Percentiles rank a stretch among this genome's conserved stretches.
Conservation (phyloP, 2,797 vertebrate species). For the Pseudopleuronectes americanus region DNA sequence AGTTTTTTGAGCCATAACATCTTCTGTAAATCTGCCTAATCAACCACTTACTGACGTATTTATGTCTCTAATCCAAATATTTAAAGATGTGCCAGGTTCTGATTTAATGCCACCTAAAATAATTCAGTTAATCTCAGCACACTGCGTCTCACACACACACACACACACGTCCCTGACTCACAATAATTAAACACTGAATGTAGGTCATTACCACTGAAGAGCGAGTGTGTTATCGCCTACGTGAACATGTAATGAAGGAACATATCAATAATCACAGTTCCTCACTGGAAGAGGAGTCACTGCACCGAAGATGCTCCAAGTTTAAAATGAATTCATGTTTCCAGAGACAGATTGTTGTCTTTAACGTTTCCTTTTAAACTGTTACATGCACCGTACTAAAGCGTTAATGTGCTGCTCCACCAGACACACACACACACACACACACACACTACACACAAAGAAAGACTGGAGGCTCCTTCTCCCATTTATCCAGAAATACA, state of each 20-base stretch:
- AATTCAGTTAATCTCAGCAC: neutral
- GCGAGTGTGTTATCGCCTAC: neutral
- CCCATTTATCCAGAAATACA: too few species aligned
- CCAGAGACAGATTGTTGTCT: too few species aligned
- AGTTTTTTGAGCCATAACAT: neutral
- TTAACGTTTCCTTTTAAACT: too few species aligned
- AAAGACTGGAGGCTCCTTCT: too few species aligned
- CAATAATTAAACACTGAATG: conserved; percentile 9
- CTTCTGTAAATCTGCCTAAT: neutral
- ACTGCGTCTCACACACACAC: neutral
- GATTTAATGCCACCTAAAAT: conserved; percentile 1
- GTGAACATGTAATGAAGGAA: neutral
- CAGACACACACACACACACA: too few species aligned
- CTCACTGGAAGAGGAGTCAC: too few species aligned
- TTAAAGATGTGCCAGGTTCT: conserved; percentile 5
- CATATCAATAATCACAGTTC: too few species aligned
- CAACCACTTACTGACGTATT: neutral
- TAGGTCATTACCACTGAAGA: conserved; percentile 4
- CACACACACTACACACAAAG: too few species aligned
- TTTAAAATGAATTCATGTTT: too few species aligned
- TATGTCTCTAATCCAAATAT: conserved; percentile 24
- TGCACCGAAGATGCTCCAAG: too few species aligned
- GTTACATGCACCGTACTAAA: too few species aligned
- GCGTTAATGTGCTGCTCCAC: too few species aligned
- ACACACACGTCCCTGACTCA: neutral